phyloP scores from a whole-genome alignment of 2,888 invertebrate genomes.

The Spodoptera littoralis region DNA sequence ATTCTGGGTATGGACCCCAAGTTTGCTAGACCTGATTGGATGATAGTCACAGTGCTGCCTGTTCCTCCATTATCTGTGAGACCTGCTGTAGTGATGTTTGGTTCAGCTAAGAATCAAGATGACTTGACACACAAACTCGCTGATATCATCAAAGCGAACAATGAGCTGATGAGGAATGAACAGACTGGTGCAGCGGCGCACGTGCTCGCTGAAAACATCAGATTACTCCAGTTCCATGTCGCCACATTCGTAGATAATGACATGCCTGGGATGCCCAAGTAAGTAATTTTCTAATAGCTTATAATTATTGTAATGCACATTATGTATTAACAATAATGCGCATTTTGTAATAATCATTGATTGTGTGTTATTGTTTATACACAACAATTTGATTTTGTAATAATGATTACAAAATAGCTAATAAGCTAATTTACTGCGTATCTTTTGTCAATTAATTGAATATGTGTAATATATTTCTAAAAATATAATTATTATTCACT shows the following conservation, averaged over 20 bases:
- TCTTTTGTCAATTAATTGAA: background rate
- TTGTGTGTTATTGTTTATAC: too few species aligned
- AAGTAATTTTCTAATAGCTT: constrained; percentile 55
- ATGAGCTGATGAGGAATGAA: constrained; percentile 98
- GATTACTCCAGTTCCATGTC: constrained; percentile 99
- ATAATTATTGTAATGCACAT: background rate
- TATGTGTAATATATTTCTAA: background rate
- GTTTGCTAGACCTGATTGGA: constrained; percentile 99
- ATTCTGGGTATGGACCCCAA: constrained; percentile 99
- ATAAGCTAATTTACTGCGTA: background rate
- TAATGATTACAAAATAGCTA: background rate
- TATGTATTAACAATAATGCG: background rate
- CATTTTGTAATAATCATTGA: too few species aligned
- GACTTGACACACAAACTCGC: constrained; percentile 99
- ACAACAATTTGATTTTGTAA: too few species aligned
- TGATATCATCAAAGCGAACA: constrained; percentile 99
- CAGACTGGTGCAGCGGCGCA: constrained; percentile 99
- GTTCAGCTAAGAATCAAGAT: constrained; percentile 99
- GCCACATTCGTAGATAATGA: constrained; percentile 99
- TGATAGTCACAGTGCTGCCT: constrained; percentile 98
- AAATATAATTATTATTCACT: constrained; percentile 10
- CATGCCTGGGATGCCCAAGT: constrained; percentile 98
- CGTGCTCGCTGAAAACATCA: constrained; percentile 98
- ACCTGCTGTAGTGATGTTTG: constrained; percentile 99
- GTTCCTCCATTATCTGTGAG: constrained; percentile 98